Conservation (phyloP, 2,888 invertebrate genomes). For the Eristalis intricaria region DNA sequence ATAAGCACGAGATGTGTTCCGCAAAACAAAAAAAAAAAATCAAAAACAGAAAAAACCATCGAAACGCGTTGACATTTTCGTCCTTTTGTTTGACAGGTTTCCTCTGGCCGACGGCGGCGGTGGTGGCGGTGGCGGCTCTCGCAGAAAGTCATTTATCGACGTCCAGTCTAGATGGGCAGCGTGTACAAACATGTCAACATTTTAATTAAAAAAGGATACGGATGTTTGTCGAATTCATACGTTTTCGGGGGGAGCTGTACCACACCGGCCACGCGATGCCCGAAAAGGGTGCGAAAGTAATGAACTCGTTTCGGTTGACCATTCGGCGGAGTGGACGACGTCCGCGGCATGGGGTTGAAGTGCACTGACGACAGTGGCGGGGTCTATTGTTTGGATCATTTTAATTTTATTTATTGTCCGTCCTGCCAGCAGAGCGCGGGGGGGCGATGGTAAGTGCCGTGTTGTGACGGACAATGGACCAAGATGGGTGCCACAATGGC, state of each 20-base stretch:
- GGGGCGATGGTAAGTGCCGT: constrained; percentile 35
- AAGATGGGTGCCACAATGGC: constrained; percentile 70
- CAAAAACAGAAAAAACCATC: constrained; percentile 17
- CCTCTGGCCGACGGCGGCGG: constrained; percentile 24
- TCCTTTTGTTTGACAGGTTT: constrained; percentile 72
- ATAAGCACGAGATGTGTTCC: constrained; percentile 24
- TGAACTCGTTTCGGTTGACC: constrained; percentile 71
- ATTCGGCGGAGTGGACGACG: background rate
- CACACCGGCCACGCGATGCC: constrained; percentile 41
- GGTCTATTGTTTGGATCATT: constrained; percentile 80
- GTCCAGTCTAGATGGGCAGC: constrained; percentile 65
- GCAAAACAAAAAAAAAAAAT: constrained; percentile 4
- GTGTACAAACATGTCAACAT: constrained; percentile 80
- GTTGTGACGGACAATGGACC: constrained; percentile 61
- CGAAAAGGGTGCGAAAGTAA: constrained; percentile 70
- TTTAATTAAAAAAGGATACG: constrained; percentile 82
- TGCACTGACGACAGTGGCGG: constrained; percentile 36
- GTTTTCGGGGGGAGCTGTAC: background rate
- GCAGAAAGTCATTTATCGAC: constrained; percentile 70
- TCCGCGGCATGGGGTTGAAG: background rate
- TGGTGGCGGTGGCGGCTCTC: constrained; percentile 35
- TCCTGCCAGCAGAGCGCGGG: constrained; percentile 45
- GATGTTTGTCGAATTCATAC: constrained; percentile 70
- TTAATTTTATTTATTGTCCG: constrained; percentile 82
- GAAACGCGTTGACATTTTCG: constrained; percentile 65